Percentiles rank a stretch among this genome's conserved stretches.
phyloP scores from a whole-genome alignment of 30 jellyfish, hydroid and myxozoan species.

The Pelagia noctiluca region DNA sequence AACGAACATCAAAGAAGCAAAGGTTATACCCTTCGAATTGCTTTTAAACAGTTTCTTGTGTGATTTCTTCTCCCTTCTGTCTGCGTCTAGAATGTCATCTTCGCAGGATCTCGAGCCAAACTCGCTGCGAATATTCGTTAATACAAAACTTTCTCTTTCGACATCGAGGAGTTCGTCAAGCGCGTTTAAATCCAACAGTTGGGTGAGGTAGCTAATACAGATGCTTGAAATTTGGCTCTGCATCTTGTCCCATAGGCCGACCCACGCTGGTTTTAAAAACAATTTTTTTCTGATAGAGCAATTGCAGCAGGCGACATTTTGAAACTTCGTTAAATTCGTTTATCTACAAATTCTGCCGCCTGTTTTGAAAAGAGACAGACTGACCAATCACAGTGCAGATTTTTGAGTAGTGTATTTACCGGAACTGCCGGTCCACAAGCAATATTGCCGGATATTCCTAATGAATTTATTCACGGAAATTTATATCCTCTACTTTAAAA shows the following conservation, averaged over 20 bases:
- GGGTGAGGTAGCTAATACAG: conserved; percentile 81
- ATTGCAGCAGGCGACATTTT: conserved; percentile 14
- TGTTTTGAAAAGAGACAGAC: conserved; percentile 46
- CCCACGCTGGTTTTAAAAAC: not conserved
- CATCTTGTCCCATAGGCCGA: conserved; percentile 4
- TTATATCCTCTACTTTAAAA: not conserved
- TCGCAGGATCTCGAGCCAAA: conserved; percentile 26
- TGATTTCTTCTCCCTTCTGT: conserved; percentile 51
- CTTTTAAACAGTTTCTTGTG: conserved; percentile 45
- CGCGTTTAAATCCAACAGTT: conserved; percentile 77
- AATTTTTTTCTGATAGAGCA: not conserved
- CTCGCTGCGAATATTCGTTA: conserved; percentile 72
- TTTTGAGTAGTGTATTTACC: conserved; percentile 16
- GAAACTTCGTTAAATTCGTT: conserved; percentile 43
- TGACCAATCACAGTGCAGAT: conserved; percentile 54
- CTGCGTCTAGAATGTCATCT: conserved; percentile 30
- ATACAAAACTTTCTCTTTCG: conserved; percentile 68
- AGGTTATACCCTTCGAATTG: conserved; percentile 41
- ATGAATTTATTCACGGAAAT: not conserved
- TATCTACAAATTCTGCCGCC: conserved; percentile 61
- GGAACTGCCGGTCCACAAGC: conserved; percentile 34
- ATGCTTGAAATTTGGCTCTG: conserved; percentile 71
- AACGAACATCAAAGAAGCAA: not conserved
- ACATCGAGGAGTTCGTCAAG: conserved; percentile 69
- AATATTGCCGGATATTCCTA: not conserved